These are phyloP conservation scores for Eurosta solidaginis DNA, from an alignment of 1,140 invertebrate genomes.

Conservation along the genomic window DNA sequence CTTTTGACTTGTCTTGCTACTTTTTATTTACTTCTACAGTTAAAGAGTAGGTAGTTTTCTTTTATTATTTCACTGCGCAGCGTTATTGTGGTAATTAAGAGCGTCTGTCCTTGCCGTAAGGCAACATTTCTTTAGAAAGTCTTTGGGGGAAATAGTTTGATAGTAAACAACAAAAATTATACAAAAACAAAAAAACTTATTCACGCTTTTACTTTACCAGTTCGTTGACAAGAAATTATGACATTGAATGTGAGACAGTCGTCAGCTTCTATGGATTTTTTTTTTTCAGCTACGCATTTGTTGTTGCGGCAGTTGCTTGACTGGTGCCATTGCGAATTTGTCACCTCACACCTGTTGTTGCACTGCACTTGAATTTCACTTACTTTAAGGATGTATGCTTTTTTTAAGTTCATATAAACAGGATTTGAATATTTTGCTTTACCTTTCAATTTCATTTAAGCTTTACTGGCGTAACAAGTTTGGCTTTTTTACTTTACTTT, in stretches of 20 bases:
- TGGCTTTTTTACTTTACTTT: not conserved
- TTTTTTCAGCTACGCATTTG: not conserved
- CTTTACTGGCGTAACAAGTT: not conserved
- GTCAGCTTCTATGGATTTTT: not conserved
- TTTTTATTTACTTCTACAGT: not conserved
- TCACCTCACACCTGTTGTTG: constrained; percentile 25
- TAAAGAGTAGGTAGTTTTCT: not conserved
- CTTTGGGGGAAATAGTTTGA: not conserved
- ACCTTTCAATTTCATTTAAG: not conserved
- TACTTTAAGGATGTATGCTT: not conserved
- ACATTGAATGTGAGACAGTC: constrained; percentile 2
- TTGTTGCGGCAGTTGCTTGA: not conserved
- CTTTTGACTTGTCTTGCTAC: not conserved
- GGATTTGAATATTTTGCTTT: not conserved
- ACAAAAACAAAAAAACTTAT: not conserved
- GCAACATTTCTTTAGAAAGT: not conserved
- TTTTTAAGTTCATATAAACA: not conserved
- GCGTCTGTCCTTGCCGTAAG: constrained; percentile 2
- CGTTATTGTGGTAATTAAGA: constrained; percentile 20
- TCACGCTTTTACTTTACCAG: not conserved
- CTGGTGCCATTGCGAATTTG: constrained; percentile 5
- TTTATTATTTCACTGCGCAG: not conserved
- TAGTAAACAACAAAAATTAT: not conserved
- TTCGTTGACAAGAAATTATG: constrained; percentile 21
- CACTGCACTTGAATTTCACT: constrained; percentile 5